A percentile compares a stretch with the other conserved stretches of the same genome.
Evolutionary conservation across 2,888 invertebrate species (phyloP).

Genomic region (Pediacus dermestoides): DNA sequence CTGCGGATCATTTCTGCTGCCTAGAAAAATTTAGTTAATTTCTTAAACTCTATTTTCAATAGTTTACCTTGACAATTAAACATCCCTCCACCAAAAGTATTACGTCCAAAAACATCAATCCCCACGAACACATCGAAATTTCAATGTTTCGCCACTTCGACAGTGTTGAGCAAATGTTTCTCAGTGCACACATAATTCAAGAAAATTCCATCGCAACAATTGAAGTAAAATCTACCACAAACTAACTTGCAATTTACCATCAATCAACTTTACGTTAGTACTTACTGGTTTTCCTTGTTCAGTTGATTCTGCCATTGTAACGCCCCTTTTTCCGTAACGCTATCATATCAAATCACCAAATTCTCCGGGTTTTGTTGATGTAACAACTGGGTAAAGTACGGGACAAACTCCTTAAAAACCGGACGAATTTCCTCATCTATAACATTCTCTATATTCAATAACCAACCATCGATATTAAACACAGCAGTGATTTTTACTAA

Average conservation of each 20-base stretch:
- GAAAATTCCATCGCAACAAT: slow-evolving; percentile 85
- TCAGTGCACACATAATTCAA: slow-evolving; percentile 90
- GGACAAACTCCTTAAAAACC: slow-evolving; percentile 56
- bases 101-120: slow-evolving; percentile 91
- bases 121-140: slow-evolving; percentile 80
- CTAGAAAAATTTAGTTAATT: slow-evolving; percentile 46
- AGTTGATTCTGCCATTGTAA: slow-evolving; percentile 92
- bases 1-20: slow-evolving; percentile 64
- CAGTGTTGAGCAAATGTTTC: slow-evolving; percentile 57
- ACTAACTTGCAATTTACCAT: no score
- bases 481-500: slow-evolving; percentile 69
- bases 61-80: slow-evolving; percentile 75
- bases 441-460: slow-evolving; percentile 91
- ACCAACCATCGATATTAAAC: slow-evolving; percentile 92
- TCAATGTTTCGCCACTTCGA: slow-evolving; percentile 53
- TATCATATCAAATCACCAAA: slow-evolving; percentile 93
- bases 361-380: slow-evolving; percentile 59
- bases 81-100: slow-evolving; percentile 83
- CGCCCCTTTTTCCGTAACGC: slow-evolving; percentile 74
- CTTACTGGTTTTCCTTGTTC: slow-evolving; percentile 73
- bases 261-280: no score
- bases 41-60: not conserved
- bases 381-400: slow-evolving; percentile 57
- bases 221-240: slow-evolving; percentile 68
- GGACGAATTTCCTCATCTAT: slow-evolving; percentile 52